Conservation (phyloP, 1,140 invertebrate species). For the Chrysomallon squamiferum region DNA sequence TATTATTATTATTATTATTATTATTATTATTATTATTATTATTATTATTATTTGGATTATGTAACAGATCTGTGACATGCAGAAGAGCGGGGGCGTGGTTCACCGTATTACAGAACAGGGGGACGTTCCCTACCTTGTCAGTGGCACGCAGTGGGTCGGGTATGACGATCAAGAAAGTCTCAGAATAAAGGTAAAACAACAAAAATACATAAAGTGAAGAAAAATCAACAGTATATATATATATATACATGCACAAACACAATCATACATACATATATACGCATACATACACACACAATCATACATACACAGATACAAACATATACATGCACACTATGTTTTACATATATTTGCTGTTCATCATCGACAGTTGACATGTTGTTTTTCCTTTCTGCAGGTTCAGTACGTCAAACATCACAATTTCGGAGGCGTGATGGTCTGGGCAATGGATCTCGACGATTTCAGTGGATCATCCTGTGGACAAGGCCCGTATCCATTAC, state of each 20-base stretch:
- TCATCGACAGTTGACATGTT: too few relatives aligned
- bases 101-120: slow-evolving; percentile 68
- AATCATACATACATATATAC: too few relatives aligned
- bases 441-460: slow-evolving; percentile 90
- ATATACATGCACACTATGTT: too few relatives aligned
- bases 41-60: too few relatives aligned
- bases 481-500: slow-evolving; percentile 52
- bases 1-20: too few relatives aligned
- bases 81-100: slow-evolving; percentile 7
- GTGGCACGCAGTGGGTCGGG: slow-evolving; percentile 86
- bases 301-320: too few relatives aligned
- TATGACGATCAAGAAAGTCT: slow-evolving; percentile 84
- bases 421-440: slow-evolving; percentile 94
- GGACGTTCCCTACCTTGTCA: slow-evolving; percentile 77
- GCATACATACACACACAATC: too few relatives aligned
- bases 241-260: too few relatives aligned
- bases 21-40: too few relatives aligned
- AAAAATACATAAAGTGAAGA: too few relatives aligned
- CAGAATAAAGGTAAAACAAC: slow-evolving; percentile 74
- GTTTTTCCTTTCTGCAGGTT: slow-evolving; percentile 71
- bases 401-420: slow-evolving; percentile 89
- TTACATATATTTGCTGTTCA: too few relatives aligned
- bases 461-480: slow-evolving; percentile 45
- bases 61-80: slow-evolving; percentile 28
- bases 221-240: too few relatives aligned